Conservation (phyloP, 1,140 invertebrate genomes). For the Lepidurus packardi region DNA sequence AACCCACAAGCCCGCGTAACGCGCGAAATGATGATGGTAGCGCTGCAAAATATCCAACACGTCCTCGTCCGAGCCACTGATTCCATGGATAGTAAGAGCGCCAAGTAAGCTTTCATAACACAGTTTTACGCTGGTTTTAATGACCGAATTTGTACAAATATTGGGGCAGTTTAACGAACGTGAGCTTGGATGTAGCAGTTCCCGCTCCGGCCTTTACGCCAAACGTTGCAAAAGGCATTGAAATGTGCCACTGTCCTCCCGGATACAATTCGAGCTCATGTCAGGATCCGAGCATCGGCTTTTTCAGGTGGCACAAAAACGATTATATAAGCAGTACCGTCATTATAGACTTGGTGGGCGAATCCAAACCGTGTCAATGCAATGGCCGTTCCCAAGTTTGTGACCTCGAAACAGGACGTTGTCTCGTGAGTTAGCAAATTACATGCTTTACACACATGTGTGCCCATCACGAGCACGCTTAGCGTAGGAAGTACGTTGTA, state of each 20-base stretch:
- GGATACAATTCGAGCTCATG: constrained; percentile 75
- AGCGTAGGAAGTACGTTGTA: background rate
- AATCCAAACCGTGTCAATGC: constrained; percentile 72
- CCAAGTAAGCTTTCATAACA: constrained; percentile 50
- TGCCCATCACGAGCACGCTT: constrained; percentile 16
- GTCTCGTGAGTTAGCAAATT: constrained; percentile 55
- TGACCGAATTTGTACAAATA: constrained; percentile 38
- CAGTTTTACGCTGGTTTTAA: constrained; percentile 22
- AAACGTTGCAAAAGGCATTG: constrained; percentile 71
- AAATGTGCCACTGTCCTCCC: constrained; percentile 76
- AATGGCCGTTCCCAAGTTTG: constrained; percentile 71
- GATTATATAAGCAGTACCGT: constrained; percentile 55
- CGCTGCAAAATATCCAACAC: constrained; percentile 75
- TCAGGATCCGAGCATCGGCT: constrained; percentile 80
- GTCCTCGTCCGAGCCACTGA: constrained; percentile 71
- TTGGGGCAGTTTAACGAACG: constrained; percentile 59
- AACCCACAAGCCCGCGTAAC: constrained; percentile 56
- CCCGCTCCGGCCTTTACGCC: constrained; percentile 50
- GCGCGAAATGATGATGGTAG: constrained; percentile 78
- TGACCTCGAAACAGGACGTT: constrained; percentile 77
- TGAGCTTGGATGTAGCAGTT: constrained; percentile 77
- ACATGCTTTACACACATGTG: constrained; percentile 13
- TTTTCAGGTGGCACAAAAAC: constrained; percentile 62
- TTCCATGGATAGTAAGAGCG: constrained; percentile 56
- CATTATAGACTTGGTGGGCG: constrained; percentile 65